phyloP scores from a whole-genome alignment of 2,113 vertebrate species.

The Dinomys branickii region DNA sequence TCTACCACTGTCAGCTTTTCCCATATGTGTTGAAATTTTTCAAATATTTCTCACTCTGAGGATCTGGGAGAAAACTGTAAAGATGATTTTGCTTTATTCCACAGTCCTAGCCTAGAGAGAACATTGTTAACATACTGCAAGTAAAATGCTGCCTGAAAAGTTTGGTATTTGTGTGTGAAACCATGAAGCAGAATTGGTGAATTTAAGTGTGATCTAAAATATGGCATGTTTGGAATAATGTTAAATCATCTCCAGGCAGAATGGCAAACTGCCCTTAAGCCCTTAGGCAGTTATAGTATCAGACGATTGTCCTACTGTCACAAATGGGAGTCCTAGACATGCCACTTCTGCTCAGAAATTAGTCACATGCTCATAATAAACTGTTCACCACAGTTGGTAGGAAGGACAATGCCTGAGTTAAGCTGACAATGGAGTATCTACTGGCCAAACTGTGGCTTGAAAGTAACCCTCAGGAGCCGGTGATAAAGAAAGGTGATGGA shows the following conservation, averaged over 20 bases:
- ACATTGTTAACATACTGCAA: neutral
- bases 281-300: neutral
- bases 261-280: neutral
- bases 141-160: neutral
- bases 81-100: neutral
- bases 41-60: constrained; percentile 4
- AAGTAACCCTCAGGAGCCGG: neutral
- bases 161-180: neutral
- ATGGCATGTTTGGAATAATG: neutral
- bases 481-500: neutral
- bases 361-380: neutral
- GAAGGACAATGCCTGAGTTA: accelerated
- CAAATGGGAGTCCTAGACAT: neutral
- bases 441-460: neutral
- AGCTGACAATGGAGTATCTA: neutral
- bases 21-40: neutral
- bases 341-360: neutral
- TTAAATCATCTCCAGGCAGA: neutral
- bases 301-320: neutral
- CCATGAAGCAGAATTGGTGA: neutral
- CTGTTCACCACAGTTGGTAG: accelerated
- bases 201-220: neutral
- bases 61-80: constrained; percentile 1
- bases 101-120: neutral
- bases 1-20: neutral